Evolutionary conservation across 2,113 vertebrate genomes (phyloP), one percentile per base, ranked within the genome.

Genomic region (Gallinago media): DNA sequence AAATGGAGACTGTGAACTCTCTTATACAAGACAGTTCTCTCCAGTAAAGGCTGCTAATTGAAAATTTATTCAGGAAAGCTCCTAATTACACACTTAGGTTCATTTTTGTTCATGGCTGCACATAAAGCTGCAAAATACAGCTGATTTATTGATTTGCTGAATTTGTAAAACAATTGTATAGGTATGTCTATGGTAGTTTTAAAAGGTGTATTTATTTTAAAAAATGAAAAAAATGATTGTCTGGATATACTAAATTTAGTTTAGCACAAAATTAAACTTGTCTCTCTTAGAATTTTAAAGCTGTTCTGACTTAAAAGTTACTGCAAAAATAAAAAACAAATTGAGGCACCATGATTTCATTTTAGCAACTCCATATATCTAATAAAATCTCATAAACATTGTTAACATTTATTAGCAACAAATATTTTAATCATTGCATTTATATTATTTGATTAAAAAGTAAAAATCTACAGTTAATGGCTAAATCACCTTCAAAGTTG

Each of bases 361-460:
- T 66, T 86, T 79, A 31, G 12, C 0, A 10, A 38, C 1, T 56
- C 5, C 5, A 9, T 50, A 8, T 4, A 65, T n/a, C 3, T 36
- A n/a, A 38, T 61, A 52, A 44, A 61, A 20, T 4, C 8, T 2
- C 4, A 7, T 17, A 29, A 52, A 56, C 1, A 6, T 25, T 5
- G 34, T 32, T 47, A 52, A 11, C 5, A 26, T 22, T 40, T 56
- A 47, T 38, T 52, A 81, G 8, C 4, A 77, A n/a, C 1, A 66
- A 56, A 38, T 77, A 70, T 56, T 81, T 81, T 81, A 62, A 38
- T 47, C n/a, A 26, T 4, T 32, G 6, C 8, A 20, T 74, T 66
- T 1, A 20, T 26, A 34, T 44, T 49, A 5, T 73, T 49, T 52
- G 8, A 47, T 27, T 70, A 31, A 78, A 87, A 92, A 67, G 4